Conservation (phyloP, 2,113 vertebrate species). For the Emydura subglobosa region DNA sequence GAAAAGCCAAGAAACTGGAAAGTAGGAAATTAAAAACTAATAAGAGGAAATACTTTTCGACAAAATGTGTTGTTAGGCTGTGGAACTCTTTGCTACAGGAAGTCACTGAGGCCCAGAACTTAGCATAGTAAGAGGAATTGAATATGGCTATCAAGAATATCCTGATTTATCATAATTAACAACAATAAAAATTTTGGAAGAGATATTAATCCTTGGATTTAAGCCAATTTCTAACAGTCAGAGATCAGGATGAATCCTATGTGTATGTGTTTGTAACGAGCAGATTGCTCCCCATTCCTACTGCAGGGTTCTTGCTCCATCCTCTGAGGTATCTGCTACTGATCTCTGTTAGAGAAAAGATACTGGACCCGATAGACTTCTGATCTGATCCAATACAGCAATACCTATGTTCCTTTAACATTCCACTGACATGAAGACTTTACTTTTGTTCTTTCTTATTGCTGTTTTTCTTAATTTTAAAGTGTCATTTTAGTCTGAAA, state of each 20-base stretch:
- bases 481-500: neutral
- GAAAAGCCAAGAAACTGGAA: neutral
- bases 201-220: neutral
- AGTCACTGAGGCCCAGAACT: neutral
- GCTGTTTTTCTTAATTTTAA: neutral
- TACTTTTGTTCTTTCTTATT: neutral
- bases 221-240: neutral
- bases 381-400: accelerated
- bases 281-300: neutral
- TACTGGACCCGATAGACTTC: neutral
- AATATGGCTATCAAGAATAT: neutral
- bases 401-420: neutral
- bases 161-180: neutral
- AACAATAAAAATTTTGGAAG: neutral
- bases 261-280: neutral
- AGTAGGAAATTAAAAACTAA: neutral
- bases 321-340: neutral
- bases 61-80: neutral
- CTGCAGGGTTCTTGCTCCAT: neutral
- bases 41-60: neutral
- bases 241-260: neutral
- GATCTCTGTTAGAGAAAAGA: neutral
- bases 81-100: neutral
- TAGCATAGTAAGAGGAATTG: neutral
- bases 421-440: neutral